Base-by-base conservation (phyloP, 92 coral and sea anemone genomes). In the Porites evermanni region DNA sequence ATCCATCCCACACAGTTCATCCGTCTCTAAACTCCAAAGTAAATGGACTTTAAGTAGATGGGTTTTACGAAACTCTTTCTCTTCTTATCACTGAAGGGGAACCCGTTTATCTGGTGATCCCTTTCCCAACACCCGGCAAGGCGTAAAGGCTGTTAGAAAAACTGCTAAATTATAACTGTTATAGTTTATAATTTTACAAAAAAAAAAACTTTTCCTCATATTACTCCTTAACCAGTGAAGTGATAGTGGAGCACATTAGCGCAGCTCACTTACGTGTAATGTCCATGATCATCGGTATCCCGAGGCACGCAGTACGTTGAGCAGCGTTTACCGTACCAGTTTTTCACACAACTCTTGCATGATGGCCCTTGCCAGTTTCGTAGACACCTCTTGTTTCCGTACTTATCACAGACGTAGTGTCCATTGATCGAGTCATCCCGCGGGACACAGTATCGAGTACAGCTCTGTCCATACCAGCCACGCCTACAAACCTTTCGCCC, bases 241-340 rank as follows among this genome's bases (percentile, higher is more conserved):
- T 38, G 47, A 38, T 38, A 38, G 47, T 38, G 47, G 47, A 38
- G 0, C 47, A 38, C 47, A 38, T 38, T 38, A 38, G 47, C 61
- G 61, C 61, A 56, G 61, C 17, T 56, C 12, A 74, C 87, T 83
- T 81, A 83, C 82, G 84, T 90, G 87, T 94, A 96, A 78, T 94
- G 91, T 6, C 96, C 96, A 8, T 14, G 72, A 11, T 78, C 56
- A 10, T 91, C 91, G 70, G 68, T 78, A 17, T 89, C 79, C 74
- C 86, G 92, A 56, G 94, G 91, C 51, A 68, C 82, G 66, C 94
- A 93, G 67, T 60, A 23, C 6, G 79, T 72, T 29, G 88, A 74
- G 53, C 94, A 88, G 59, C 79, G 79, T 3, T 63, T 11, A 18
- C 96, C 98, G 69, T 79, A 91, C 94, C 96, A 94, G 86, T 93